Base-by-base conservation (phyloP, 2,113 vertebrate genomes). In the Phoenicopterus ruber region DNA sequence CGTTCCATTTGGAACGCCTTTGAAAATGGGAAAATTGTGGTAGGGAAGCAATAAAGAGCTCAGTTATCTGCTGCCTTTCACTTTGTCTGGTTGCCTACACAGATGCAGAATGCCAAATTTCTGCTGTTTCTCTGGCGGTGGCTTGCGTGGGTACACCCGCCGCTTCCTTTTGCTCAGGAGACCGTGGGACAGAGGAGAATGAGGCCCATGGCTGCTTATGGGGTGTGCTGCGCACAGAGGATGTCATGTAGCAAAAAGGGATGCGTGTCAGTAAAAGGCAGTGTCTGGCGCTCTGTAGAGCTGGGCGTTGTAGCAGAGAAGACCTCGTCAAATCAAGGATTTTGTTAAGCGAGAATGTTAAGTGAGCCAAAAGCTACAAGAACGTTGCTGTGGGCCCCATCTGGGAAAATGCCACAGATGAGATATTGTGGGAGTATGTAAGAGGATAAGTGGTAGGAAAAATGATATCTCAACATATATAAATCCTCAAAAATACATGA, bases 381-480 rank as follows among this genome's bases (percentile, higher is more conserved):
- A 94, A 83, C 40, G 94, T 96, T 96, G 88, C 93, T 96, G 95
- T 93, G 96, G 95, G 94, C 89, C 94, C 94, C 91, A 96, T 94
- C 94, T 97, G 94, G 95, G 97, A 97, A 97, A 97, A 97, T 94
- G 96, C 93, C 95, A 95, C 86, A 94, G 90, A 96, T 95, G 96
- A 96, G 86, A 95, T 96, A 93, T 77, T 95, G 94, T 96, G 95
- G 95, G 93, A 96, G 96, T 93, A 95, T 95, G 83, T 96, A 96
- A 97, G 86, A 94, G 97, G 96, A 97, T 97, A 97, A 95, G 84
- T 86, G 96, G 95, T 96, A 97, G 94, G 94, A 95, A 97, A 97
- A 97, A 97, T 95, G 88, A 96, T 94, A 96, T 97, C 94, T 97
- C 94, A 97, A 95, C 87, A 95, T 95, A 94, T 92, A 96, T 94